phyloP scores from a whole-genome alignment of 2,888 invertebrate genomes.

The Saturnia japonica region DNA sequence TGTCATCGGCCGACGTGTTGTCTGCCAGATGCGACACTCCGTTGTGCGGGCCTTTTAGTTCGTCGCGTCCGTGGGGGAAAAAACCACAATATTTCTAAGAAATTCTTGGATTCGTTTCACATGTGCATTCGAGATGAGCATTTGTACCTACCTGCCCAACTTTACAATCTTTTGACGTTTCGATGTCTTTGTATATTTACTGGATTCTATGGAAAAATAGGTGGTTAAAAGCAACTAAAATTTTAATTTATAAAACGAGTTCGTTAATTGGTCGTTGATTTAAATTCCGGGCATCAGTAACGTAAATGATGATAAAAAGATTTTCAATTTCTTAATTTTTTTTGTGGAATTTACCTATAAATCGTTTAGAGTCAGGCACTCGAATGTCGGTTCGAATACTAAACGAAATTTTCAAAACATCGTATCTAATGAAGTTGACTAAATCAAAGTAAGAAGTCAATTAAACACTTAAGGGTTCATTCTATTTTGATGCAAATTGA shows the following conservation, averaged over 20 bases:
- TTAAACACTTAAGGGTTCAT: no score
- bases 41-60: conserved; percentile 44
- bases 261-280: background rate
- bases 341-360: background rate
- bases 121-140: conserved; percentile 45
- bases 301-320: background rate
- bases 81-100: conserved; percentile 51
- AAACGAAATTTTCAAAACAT: background rate
- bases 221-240: background rate
- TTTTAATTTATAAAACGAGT: background rate
- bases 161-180: background rate
- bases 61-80: conserved; percentile 35
- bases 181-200: background rate
- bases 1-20: conserved; percentile 66
- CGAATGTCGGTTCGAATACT: background rate
- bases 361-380: background rate
- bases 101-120: conserved; percentile 54
- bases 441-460: no score
- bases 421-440: no score
- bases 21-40: conserved; percentile 67
- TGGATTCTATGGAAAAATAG: background rate
- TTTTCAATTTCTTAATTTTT: background rate
- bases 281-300: background rate
- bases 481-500: no score
- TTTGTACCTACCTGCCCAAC: conserved; percentile 63